Conservation (phyloP, 2,113 vertebrate species). For the Lophura nycthemera region DNA sequence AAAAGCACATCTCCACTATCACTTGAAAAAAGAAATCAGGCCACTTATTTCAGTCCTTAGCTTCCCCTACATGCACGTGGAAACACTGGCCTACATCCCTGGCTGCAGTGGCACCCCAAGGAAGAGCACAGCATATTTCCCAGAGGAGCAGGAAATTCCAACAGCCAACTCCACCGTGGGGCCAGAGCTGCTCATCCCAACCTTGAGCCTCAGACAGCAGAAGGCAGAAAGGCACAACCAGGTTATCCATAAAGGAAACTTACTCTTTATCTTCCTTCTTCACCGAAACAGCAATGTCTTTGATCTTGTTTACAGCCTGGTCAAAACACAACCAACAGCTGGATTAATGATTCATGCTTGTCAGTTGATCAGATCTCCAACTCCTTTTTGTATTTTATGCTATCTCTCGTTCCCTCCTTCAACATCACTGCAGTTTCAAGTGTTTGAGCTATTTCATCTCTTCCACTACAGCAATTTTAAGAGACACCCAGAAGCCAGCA, state of each 20-base stretch:
- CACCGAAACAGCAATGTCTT: slow-evolving; percentile 88
- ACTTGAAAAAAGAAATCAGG: slow-evolving; percentile 10
- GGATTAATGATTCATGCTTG: background rate
- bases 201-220: background rate
- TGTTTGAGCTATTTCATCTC: background rate
- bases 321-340: slow-evolving; percentile 44
- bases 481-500: background rate
- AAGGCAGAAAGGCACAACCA: background rate
- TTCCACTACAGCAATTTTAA: background rate
- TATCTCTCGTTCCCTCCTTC: background rate
- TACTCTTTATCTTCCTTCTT: slow-evolving; percentile 93
- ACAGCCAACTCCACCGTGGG: rapidly evolving
- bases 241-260: slow-evolving; percentile 59
- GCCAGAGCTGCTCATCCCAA: rapidly evolving
- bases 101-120: background rate
- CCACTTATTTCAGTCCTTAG: slow-evolving; percentile 2
- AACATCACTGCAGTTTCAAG: background rate
- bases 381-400: background rate
- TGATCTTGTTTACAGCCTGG: slow-evolving; percentile 93
- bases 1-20: background rate
- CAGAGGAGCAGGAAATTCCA: background rate
- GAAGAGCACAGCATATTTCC: rapidly evolving
- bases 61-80: rapidly evolving
- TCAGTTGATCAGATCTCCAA: background rate
- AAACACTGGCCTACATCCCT: background rate